Evolutionary conservation across 2,113 vertebrate species (phyloP), one percentile per base, ranked within the genome.

Genomic region (Notechis scutatus): DNA sequence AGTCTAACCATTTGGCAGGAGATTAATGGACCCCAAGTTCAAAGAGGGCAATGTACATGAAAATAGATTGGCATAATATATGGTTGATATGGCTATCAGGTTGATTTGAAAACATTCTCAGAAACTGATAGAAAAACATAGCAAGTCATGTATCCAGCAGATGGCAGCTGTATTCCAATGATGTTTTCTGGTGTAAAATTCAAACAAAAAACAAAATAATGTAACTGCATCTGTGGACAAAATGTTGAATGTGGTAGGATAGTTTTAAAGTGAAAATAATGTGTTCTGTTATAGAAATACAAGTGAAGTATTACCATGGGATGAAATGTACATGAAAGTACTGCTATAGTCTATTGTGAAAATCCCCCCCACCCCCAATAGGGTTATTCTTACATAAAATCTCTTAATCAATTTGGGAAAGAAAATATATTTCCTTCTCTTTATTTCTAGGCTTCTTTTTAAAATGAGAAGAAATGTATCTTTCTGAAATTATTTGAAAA

Each of bases 101-200:
- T n/a, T 69, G 34, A 81, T 20, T 8, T 21, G 6, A 39, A 39
- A 74, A 18, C 69, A 34, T 74, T 74, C n/a, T 55, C 7, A 34
- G 54, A 59, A 23, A 55, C 12, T 5, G 4, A 45, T 34, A 29
- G 15, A 20, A 52, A 26, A 59, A 14, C 47, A 42, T 81, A 90
- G 69, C 3, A 74, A 92, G 26, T 12, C 29, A 57, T 85, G 26
- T 59, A 42, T 42, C 92, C 92, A 92, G 92, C 64, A 92, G 92
- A 52, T 92, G 92, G 92, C 69, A 45, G 64, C 20, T 56, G 15
- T 81, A 42, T 20, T 47, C 34, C 55, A 88, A 14, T 47, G 52
- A 55, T 26, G 47, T 54, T 74, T 8, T 50, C 9, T 69, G 1
- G 47, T 69, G 0, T 61, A 18, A n/a, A 59, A 59, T 61, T 61